phyloP scores from a whole-genome alignment of 2,113 vertebrate genomes.

The Thamnophis sirtalis region DNA sequence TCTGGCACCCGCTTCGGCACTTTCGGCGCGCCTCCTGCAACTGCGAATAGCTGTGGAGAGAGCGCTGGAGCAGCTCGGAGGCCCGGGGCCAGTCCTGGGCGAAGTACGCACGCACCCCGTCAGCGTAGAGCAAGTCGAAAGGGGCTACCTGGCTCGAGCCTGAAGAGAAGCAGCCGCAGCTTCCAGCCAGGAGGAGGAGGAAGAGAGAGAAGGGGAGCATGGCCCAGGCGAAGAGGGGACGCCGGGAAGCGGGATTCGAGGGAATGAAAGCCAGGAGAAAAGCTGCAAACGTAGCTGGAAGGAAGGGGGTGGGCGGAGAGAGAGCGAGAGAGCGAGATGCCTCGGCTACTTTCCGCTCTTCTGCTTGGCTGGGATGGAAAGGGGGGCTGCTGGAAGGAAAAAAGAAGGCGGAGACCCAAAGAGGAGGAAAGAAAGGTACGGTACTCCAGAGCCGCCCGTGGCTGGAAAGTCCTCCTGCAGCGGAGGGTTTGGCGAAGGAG shows the following conservation, averaged over 20 bases:
- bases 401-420: neutral
- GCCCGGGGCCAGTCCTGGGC: constrained; percentile 79
- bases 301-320: neutral
- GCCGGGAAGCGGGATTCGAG: neutral
- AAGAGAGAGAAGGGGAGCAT: neutral
- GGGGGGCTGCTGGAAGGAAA: neutral
- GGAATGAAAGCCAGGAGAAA: neutral
- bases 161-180: neutral
- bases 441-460: neutral
- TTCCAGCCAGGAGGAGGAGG: neutral
- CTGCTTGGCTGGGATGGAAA: neutral
- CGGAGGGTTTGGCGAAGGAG: neutral
- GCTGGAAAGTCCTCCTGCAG: neutral
- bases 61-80: constrained; percentile 81
- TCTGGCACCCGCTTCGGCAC: constrained; percentile 51
- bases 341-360: neutral
- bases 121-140: constrained; percentile 81
- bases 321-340: neutral
- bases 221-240: neutral
- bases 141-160: constrained; percentile 53
- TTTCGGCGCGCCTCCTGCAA: constrained; percentile 61
- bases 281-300: neutral
- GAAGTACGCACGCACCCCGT: constrained; percentile 84
- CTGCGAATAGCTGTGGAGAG: constrained; percentile 71
- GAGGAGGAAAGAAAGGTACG: neutral